Percentiles rank a stretch among this genome's conserved stretches.
Conservation (phyloP, 2,888 invertebrate genomes). For the Brachyopa scutellaris region DNA sequence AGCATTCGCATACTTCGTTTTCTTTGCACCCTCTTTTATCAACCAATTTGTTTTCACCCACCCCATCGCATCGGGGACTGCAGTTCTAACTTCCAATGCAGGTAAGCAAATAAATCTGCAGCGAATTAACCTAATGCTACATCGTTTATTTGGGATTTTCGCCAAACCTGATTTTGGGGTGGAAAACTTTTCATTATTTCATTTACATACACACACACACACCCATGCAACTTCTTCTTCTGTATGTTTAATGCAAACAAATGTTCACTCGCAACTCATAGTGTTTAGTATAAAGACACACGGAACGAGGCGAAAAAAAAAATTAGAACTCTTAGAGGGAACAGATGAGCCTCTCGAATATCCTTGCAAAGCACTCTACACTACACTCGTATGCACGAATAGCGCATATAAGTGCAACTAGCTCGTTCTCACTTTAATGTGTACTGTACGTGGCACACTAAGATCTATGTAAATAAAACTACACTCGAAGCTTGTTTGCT, state of each 20-base stretch:
- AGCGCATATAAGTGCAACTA: conserved; percentile 1
- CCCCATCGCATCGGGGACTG: background rate
- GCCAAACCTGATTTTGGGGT: conserved; percentile 11
- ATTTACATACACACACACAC: background rate
- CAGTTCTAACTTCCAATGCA: conserved; percentile 1
- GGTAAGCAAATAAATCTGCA: conserved; percentile 61
- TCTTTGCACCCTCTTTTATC: background rate
- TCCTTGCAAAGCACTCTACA: conserved; percentile 46
- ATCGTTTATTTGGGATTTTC: conserved; percentile 40
- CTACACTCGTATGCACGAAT: conserved; percentile 7
- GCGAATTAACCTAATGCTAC: conserved; percentile 52
- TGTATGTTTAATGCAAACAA: conserved; percentile 68
- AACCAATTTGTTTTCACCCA: background rate
- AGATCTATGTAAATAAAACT: conserved; percentile 69
- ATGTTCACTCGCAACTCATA: conserved; percentile 45
- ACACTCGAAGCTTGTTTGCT: conserved; percentile 62
- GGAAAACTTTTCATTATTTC: conserved; percentile 43
- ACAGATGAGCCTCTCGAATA: conserved; percentile 61
- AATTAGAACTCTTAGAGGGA: conserved; percentile 9
- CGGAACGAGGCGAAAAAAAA: conserved; percentile 3
- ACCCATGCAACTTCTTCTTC: conserved; percentile 47
- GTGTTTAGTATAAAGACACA: conserved; percentile 20
- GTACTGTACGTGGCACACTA: conserved; percentile 47
- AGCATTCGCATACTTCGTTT: background rate
- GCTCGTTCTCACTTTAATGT: conserved; percentile 20